phyloP scores from a whole-genome alignment of 1,140 invertebrate genomes.

The Hycleus phaleratus region DNA sequence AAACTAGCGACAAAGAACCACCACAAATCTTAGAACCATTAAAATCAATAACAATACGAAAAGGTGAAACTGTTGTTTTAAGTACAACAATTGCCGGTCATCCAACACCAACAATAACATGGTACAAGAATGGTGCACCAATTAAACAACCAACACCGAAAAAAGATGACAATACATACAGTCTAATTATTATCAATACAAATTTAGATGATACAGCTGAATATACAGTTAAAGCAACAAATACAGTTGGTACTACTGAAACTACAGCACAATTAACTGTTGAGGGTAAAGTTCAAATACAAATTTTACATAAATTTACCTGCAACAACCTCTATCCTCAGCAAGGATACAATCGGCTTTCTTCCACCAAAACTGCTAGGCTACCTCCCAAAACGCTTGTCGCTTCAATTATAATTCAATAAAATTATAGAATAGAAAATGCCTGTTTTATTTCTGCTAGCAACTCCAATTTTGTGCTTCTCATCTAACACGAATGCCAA shows the following conservation, averaged over 20 bases:
- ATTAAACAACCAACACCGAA: conserved; percentile 50
- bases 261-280: conserved; percentile 69
- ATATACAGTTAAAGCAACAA: conserved; percentile 73
- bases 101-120: conserved; percentile 68
- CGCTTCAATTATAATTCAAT: background rate
- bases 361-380: no score
- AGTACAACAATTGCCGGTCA: conserved; percentile 72
- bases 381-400: no score
- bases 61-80: conserved; percentile 68
- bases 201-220: conserved; percentile 62
- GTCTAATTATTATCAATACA: conserved; percentile 58
- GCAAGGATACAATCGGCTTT: no score
- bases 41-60: conserved; percentile 62
- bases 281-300: conserved; percentile 54
- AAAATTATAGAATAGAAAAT: background rate
- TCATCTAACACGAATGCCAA: background rate
- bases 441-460: background rate
- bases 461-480: background rate
- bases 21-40: conserved; percentile 76
- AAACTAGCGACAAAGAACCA: conserved; percentile 64
- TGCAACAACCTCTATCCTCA: no score
- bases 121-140: conserved; percentile 70
- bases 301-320: no score
- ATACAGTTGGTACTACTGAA: conserved; percentile 66
- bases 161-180: conserved; percentile 60